Evolutionary conservation across 2,888 invertebrate genomes (phyloP).

Genomic region (Spisula solida): DNA sequence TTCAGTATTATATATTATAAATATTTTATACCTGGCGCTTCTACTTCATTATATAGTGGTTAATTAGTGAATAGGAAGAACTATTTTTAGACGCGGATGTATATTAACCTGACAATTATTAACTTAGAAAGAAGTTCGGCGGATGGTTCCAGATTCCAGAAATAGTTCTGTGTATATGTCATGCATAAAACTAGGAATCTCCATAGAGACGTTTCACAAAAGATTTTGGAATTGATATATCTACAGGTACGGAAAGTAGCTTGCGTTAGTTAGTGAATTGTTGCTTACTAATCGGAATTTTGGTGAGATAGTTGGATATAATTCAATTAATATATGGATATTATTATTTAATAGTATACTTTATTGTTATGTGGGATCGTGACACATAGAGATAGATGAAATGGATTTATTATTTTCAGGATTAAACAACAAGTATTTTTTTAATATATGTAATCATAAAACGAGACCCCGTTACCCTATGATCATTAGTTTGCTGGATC

Average conservation of each 20-base stretch:
- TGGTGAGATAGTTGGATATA: slow-evolving; percentile 10
- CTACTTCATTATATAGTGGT: background rate
- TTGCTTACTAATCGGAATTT: background rate
- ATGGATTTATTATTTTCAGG: background rate
- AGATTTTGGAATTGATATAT: background rate
- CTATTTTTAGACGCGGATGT: slow-evolving; percentile 55
- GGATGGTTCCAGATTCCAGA: slow-evolving; percentile 33
- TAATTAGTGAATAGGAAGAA: background rate
- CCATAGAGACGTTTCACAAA: background rate
- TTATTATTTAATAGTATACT: background rate
- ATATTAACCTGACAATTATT: slow-evolving; percentile 41
- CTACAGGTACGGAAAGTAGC: background rate
- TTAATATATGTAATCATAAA: background rate
- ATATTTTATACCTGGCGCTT: background rate
- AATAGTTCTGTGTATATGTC: slow-evolving; percentile 48
- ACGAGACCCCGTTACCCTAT: background rate
- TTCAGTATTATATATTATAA: no score
- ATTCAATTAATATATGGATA: background rate
- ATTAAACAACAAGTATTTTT: background rate
- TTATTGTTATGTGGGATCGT: background rate
- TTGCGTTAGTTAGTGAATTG: background rate
- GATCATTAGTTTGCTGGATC: background rate
- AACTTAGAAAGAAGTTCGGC: slow-evolving; percentile 38
- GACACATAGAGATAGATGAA: background rate
- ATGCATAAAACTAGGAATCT: background rate